Evolutionary conservation across 2,888 invertebrate species (phyloP), one percentile per base, ranked within the genome.

Genomic region (Tyria jacobaeae): DNA sequence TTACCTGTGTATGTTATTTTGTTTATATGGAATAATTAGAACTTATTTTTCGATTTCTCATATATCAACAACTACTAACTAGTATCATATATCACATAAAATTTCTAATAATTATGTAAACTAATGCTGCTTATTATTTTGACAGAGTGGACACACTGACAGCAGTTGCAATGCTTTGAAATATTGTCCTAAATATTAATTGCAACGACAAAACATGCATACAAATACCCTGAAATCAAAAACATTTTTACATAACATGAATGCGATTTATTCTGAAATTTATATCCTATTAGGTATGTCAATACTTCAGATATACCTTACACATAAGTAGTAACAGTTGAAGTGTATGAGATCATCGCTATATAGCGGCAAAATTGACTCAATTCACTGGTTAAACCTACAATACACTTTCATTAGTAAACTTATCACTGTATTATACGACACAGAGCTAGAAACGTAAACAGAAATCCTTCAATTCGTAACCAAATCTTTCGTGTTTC

Each of bases 341-440:
- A 79, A 81, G 86, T 87, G 86, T 83, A 85, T 92, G 92, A 93
- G 93, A 93, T 93, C 93, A 91, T 89, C 83, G 88, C 90, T 66
- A 72, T 77, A 80, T 76, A 84, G 89, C 87, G 82, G 82, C 79
- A 87, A 86, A 90, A 89, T 90, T 91, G 89, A 91, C 90, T 90
- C 89, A 87, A 88, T 86, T 85, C 89, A 90, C 89, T 87, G 85
- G 81, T 87, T 84, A 81, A 81, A 79, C 80, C 85, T 87, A 90
- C 75, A 66, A 76, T 68, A 85, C 80, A 83, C 73, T 75, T 81
- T 74, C 73, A 81, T 80, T 76, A 81, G 78, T 79, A 73, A 70
- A 80, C 76, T 81, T 81, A 85, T 77, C 78, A 78, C 81, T 81
- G 81, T 78, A 78, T 78, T 73, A 73, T 78, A 81, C 75, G 76